phyloP scores from a whole-genome alignment of 2,888 invertebrate genomes.

The Cecidostiba fungosa region DNA sequence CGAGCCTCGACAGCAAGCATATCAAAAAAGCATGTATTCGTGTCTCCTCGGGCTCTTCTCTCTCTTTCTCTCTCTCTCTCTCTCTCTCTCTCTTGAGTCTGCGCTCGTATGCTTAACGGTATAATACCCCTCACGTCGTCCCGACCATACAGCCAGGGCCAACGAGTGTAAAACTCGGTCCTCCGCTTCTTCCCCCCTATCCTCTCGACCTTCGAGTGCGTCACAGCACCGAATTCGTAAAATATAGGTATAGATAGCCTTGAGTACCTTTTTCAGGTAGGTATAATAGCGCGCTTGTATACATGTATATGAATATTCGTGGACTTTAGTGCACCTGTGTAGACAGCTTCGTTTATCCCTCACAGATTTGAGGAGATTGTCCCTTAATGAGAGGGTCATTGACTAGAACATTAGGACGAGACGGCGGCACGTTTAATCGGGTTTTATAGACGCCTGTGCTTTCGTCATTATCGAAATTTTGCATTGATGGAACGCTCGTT shows the following conservation, averaged over 20 bases:
- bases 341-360: background rate
- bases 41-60: background rate
- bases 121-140: background rate
- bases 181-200: background rate
- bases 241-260: background rate
- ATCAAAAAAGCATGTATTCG: background rate
- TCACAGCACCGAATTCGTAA: background rate
- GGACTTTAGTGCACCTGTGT: background rate
- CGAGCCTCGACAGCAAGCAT: background rate
- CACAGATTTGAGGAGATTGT: background rate
- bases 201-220: background rate
- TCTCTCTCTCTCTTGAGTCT: background rate
- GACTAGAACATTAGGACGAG: background rate
- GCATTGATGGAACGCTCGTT: background rate
- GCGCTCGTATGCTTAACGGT: slow-evolving; percentile 12
- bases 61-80: background rate
- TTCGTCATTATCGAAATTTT: background rate
- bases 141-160: background rate
- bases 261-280: background rate
- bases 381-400: background rate
- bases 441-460: background rate
- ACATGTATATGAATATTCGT: background rate
- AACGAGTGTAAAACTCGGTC: background rate
- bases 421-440: background rate
- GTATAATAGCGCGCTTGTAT: background rate